Evolutionary conservation across 2,113 vertebrate species (phyloP), one percentile per base, ranked within the genome.

Genomic region (Eulacestoma nigropectus): DNA sequence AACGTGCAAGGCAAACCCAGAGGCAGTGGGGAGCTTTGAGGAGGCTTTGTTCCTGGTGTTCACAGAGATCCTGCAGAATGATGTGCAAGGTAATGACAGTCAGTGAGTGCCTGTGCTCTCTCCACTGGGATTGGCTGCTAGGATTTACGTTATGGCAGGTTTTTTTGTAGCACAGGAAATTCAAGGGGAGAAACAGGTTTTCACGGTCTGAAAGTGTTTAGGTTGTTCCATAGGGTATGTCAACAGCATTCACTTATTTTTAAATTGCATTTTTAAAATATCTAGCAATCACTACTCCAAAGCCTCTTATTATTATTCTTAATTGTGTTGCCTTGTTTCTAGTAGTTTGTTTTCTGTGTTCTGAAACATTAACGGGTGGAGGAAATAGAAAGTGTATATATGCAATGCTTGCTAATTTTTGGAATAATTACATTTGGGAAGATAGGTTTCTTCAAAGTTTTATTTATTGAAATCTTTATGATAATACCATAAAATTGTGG

Each of bases 1-100:
- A 97, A 99, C 99, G 8, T 99, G 99, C 97, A 99, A 99, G 95
- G 98, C 99, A 52, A 99, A 99, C 97, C 98, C 99, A 5, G 87
- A 97, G 82, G 99, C 99, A 8, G 99, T 99, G 78, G 90, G 98
- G 85, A 99, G 98, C 97, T 99, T 99, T 67, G 99, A 99, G 96
- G 99, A 99, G 88, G 99, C 99, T 35, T 98, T 99, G 73, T 99
- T 99, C 96, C 97, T 99, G 14, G 99, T 99, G 39, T 99, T 99
- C 95, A 99, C 99, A 1, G 99, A 99, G 97, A 99, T 99, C 89
- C 98, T 99, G 59, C 99, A 99, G 96, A 99, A 98, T 37, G 99
- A 99, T 49, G 99, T 99, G 55, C 99, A 99, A 98, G 99, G 99
- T 99, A 85, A 91, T 30, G 39, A 25, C 53, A 80, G 55, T 23